Percentiles rank a stretch among this genome's conserved stretches.
Evolutionary conservation across 1,140 invertebrate species (phyloP).

Genomic region (Teleogryllus occipitalis): DNA sequence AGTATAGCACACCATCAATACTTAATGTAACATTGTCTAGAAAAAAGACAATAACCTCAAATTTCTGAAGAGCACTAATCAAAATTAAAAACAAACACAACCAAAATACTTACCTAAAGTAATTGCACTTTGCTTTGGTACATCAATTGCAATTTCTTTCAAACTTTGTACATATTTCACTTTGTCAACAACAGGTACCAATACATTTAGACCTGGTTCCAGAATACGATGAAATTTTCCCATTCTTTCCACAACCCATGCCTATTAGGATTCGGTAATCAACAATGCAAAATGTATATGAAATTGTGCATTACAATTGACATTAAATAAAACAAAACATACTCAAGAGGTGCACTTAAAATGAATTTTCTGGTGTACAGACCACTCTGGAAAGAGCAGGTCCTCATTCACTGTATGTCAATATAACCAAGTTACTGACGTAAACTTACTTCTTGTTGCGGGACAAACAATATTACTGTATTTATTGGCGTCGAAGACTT

Average conservation of each 20-base stretch:
- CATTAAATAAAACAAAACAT: not conserved
- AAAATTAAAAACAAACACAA: conserved; percentile 25
- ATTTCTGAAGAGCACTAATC: conserved; percentile 22
- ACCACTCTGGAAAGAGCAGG: not conserved
- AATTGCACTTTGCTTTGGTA: conserved; percentile 97
- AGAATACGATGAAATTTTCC: conserved; percentile 91
- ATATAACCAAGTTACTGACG: not conserved
- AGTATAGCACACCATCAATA: conserved; percentile 96
- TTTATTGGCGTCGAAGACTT: conserved; percentile 74
- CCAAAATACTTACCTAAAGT: conserved; percentile 56
- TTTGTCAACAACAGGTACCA: conserved; percentile 86
- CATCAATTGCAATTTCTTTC: conserved; percentile 99
- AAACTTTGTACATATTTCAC: conserved; percentile 98
- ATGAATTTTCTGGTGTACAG: not conserved
- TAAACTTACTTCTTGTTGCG: conserved; percentile 83
- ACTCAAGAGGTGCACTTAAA: not conserved
- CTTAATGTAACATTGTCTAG: conserved; percentile 89
- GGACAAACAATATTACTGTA: conserved; percentile 94
- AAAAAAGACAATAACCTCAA: conserved; percentile 15
- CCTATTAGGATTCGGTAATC: conserved; percentile 42
- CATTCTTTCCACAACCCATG: conserved; percentile 98
- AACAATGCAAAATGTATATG: too few species aligned
- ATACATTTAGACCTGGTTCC: conserved; percentile 88
- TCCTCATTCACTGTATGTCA: not conserved
- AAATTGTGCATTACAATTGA: not conserved